phyloP scores from a whole-genome alignment of 2,888 invertebrate species.

The Griposia aprilina region DNA sequence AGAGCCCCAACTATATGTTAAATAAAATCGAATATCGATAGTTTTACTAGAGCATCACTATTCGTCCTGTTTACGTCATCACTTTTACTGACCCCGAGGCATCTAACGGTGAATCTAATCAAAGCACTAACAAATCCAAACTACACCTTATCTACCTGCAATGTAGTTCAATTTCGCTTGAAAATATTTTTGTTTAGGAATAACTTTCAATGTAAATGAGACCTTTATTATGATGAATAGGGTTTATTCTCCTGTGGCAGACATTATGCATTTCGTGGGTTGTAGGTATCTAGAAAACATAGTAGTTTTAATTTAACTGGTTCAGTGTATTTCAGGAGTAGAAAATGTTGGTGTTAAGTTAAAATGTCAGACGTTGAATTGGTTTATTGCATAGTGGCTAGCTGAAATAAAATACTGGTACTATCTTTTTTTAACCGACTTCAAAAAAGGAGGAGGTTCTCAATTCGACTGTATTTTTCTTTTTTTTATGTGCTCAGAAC shows the following conservation, averaged over 20 bases:
- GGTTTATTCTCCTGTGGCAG: slow-evolving; percentile 18
- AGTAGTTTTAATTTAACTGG: slow-evolving; percentile 14
- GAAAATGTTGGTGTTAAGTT: slow-evolving; percentile 5
- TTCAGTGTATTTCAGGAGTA: slow-evolving; percentile 17
- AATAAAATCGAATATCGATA: slow-evolving; percentile 43
- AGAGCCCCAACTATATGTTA: neutral
- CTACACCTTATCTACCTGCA: slow-evolving; percentile 7
- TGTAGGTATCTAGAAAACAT: neutral
- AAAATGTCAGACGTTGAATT: neutral
- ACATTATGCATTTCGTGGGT: slow-evolving; percentile 21
- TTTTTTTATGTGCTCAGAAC: too few species aligned
- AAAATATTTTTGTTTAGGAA: neutral
- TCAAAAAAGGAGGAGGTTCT: too few species aligned
- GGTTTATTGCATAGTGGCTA: neutral
- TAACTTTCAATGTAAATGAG: slow-evolving; percentile 24
- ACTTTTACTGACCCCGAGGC: slow-evolving; percentile 70
- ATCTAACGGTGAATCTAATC: slow-evolving; percentile 64
- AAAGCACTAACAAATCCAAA: slow-evolving; percentile 11
- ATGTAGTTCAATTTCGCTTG: slow-evolving; percentile 25
- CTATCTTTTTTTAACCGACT: too few species aligned
- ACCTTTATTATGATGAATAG: neutral
- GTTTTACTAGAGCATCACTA: slow-evolving; percentile 57
- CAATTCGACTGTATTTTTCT: too few species aligned
- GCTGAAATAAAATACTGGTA: neutral
- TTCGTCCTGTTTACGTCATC: slow-evolving; percentile 71